Conservation (phyloP, 1,140 invertebrate species). For the Drosophila ficusphila region DNA sequence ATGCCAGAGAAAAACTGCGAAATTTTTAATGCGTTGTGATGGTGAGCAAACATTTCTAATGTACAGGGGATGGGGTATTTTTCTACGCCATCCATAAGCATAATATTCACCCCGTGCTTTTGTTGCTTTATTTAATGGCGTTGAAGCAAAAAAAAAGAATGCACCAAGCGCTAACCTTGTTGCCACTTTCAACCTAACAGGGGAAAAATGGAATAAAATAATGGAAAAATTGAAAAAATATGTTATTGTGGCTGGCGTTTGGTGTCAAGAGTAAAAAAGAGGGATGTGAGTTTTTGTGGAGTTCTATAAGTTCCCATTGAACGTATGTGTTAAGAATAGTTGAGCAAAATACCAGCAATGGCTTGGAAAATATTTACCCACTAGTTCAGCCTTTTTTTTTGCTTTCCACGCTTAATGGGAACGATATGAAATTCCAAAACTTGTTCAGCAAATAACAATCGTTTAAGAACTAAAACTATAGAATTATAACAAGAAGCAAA, state of each 20-base stretch:
- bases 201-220: slow-evolving; percentile 33
- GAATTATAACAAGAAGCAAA: too few species aligned
- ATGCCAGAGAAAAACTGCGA: slow-evolving; percentile 11
- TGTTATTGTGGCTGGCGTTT: slow-evolving; percentile 31
- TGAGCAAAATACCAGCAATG: slow-evolving; percentile 9
- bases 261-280: slow-evolving; percentile 28
- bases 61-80: slow-evolving; percentile 4
- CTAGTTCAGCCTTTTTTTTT: not conserved
- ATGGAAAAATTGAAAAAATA: slow-evolving; percentile 34
- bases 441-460: not conserved
- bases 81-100: not conserved
- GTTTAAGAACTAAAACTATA: too few species aligned
- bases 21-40: slow-evolving; percentile 42
- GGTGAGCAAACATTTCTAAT: slow-evolving; percentile 44
- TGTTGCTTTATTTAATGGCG: slow-evolving; percentile 55
- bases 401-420: not conserved
- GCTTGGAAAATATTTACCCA: slow-evolving; percentile 25
- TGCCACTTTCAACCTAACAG: slow-evolving; percentile 25
- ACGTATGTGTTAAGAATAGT: slow-evolving; percentile 24
- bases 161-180: slow-evolving; percentile 47
- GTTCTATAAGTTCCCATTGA: not conserved
- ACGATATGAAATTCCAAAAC: not conserved
- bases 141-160: slow-evolving; percentile 42
- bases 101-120: slow-evolving; percentile 12
- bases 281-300: not conserved